These are phyloP conservation scores for Capreolus pygargus DNA, from an alignment of 2,113 vertebrate species.

Conservation along the genomic window DNA sequence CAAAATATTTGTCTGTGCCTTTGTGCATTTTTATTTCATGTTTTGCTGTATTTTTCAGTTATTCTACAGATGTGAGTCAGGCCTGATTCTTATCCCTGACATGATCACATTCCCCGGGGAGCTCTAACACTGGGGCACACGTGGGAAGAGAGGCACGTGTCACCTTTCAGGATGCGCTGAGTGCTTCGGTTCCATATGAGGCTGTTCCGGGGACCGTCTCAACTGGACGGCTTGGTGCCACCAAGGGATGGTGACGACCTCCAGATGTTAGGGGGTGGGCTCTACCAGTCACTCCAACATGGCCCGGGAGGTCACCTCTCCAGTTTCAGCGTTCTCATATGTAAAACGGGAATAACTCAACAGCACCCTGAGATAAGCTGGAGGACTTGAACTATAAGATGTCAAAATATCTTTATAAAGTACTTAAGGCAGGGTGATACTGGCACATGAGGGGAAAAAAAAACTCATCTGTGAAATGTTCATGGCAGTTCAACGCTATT, in stretches of 20 bases:
- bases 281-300: background rate
- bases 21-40: background rate
- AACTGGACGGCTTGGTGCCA: background rate
- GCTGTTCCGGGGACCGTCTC: background rate
- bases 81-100: background rate
- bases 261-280: background rate
- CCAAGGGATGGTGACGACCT: rapidly evolving
- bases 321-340: background rate
- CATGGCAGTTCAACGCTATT: background rate
- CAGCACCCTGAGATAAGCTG: background rate
- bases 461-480: background rate
- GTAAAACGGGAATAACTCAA: background rate
- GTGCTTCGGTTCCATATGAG: background rate
- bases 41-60: background rate
- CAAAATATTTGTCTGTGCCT: background rate
- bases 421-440: background rate
- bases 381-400: background rate
- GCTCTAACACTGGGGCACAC: rapidly evolving
- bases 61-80: background rate
- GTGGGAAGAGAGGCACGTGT: background rate
- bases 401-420: background rate
- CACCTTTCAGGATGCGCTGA: rapidly evolving
- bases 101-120: rapidly evolving
- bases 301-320: background rate
- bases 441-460: background rate